These are phyloP conservation scores for Drosophila affinis DNA, from an alignment of 2,888 invertebrate species.

Conservation along the genomic window DNA sequence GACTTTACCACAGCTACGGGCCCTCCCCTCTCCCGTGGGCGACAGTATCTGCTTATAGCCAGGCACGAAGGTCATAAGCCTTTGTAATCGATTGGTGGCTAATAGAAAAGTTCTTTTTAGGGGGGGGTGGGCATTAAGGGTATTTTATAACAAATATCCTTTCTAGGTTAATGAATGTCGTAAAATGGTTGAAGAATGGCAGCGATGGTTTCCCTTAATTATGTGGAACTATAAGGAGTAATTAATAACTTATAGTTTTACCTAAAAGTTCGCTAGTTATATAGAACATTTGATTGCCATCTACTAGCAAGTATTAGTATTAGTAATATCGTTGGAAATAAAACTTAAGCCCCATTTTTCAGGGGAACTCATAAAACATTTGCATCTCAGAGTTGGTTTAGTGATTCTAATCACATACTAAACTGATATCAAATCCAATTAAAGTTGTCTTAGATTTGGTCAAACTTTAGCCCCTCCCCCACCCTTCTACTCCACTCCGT, in stretches of 20 bases:
- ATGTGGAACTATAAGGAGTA: slow-evolving; percentile 6
- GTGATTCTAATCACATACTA: slow-evolving; percentile 2
- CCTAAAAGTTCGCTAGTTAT: background rate
- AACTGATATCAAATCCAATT: slow-evolving; percentile 22
- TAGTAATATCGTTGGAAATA: background rate
- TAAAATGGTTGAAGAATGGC: slow-evolving; percentile 39
- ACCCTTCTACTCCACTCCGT: background rate
- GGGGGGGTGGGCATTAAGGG: background rate
- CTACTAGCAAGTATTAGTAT: too few relatives aligned
- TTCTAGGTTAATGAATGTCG: slow-evolving; percentile 41
- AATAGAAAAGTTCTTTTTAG: slow-evolving; percentile 60
- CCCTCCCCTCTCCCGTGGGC: slow-evolving; percentile 5
- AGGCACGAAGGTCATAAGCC: slow-evolving; percentile 74
- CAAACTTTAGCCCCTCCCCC: background rate
- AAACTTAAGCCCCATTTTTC: background rate
- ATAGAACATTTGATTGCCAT: too few relatives aligned
- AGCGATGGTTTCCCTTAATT: slow-evolving; percentile 18
- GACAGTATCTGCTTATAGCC: slow-evolving; percentile 36
- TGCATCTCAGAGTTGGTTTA: slow-evolving; percentile 9
- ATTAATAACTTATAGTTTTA: background rate
- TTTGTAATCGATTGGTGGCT: slow-evolving; percentile 72
- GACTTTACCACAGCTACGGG: too few relatives aligned
- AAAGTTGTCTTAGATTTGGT: slow-evolving; percentile 13
- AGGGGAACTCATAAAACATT: background rate
- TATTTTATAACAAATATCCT: slow-evolving; percentile 17